phyloP scores from a whole-genome alignment of 1,140 invertebrate genomes.

The Whitmania pigra region DNA sequence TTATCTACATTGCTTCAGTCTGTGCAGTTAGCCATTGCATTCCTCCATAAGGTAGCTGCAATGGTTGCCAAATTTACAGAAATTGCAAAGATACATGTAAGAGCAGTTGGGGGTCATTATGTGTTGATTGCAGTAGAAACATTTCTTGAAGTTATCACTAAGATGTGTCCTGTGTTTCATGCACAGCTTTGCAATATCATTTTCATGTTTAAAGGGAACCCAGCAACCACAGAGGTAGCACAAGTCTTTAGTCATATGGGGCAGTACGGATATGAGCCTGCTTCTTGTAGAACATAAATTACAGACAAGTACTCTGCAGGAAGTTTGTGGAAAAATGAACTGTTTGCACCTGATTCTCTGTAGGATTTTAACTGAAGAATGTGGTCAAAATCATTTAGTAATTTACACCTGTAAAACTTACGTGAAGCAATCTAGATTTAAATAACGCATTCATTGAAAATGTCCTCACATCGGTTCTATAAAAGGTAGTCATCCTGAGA shows the following conservation, averaged over 20 bases:
- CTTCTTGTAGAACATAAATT: neutral
- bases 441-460: neutral
- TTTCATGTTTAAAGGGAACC: constrained; percentile 6
- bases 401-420: neutral
- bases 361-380: neutral
- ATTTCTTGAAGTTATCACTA: neutral
- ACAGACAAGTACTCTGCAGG: neutral
- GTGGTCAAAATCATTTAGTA: neutral
- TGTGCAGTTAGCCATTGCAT: too few species aligned
- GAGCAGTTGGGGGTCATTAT: neutral
- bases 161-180: neutral
- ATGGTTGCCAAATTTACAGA: neutral
- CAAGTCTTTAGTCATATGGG: constrained; percentile 9
- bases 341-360: too few species aligned
- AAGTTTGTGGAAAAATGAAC: neutral
- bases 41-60: neutral
- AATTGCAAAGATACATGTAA: constrained; percentile 5
- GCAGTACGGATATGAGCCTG: neutral
- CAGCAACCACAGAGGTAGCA: constrained; percentile 9
- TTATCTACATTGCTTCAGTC: too few species aligned
- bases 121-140: neutral
- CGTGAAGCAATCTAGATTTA: neutral
- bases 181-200: neutral
- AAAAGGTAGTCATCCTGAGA: neutral
- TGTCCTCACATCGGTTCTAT: constrained; percentile 1